Base-by-base conservation (phyloP, 2,888 invertebrate genomes). In the Ectemnius continuus region DNA sequence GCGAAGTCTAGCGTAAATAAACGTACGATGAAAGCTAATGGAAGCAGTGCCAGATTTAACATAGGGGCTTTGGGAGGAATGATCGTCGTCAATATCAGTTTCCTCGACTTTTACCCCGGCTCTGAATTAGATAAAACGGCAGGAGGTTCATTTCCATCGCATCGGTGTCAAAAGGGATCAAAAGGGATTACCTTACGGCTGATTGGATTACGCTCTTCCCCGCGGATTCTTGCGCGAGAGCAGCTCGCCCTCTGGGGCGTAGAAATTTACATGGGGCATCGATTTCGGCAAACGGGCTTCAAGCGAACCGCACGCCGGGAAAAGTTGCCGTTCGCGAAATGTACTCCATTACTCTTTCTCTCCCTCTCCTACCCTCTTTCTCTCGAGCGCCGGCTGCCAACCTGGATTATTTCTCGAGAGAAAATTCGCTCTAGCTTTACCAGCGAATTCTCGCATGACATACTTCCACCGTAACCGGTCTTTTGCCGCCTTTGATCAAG, bases 131-230 rank as follows among this genome's bases (percentile, higher is more conserved):
- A 78, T 73, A 67, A 68, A 80, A 75, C 69, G 71, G 52, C 57
- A 68, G 67, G 66, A 75, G 70, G 63, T 70, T 78, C 73, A 73
- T 82, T 82, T 80, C 78, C 71, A 76, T 76, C 45, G 70, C 52
- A 14, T 36, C 23, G 60, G 69, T 67, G 76, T 82, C 83, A 73
- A 83, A 76, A 81, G 76, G 77, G 84, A 79, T 79, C 76, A 75
- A 76, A 78, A 76, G 77, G 66, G 79, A 79, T 79, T 81, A 76
- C 71, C 72, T 74, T 47, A 60, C 66, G 77, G 72, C 73, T 71
- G 75, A 75, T 79, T 67, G 67, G 62, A 70, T 82, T 64, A 65
- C 48, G 57, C 64, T 23, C n/a, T 60, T 68, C 62, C 36, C 36
- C 58, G 58, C 62, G 76, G 72, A 76, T 77, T 76, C 36, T 36